These are phyloP conservation scores for Crocuta crocuta DNA, from an alignment of 2,113 vertebrate species.

Conservation along the genomic window DNA sequence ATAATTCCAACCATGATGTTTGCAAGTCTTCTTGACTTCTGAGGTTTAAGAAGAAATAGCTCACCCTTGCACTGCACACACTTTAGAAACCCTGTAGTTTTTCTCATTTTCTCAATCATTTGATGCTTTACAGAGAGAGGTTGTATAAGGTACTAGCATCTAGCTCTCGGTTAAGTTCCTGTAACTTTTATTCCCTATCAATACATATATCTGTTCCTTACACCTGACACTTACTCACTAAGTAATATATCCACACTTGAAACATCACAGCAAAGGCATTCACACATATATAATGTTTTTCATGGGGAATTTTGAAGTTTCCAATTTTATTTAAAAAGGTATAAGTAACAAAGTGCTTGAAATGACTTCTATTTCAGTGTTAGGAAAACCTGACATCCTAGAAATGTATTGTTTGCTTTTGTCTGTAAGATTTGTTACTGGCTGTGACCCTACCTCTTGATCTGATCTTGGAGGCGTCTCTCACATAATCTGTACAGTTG, in stretches of 20 bases:
- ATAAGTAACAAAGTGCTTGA: not conserved
- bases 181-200: not conserved
- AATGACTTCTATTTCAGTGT: not conserved
- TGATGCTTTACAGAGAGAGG: rapidly evolving
- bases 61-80: too few species aligned
- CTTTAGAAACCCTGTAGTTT: not conserved
- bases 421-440: not conserved
- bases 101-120: not conserved
- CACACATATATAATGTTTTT: not conserved
- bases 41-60: not conserved
- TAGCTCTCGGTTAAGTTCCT: not conserved
- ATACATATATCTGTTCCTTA: not conserved
- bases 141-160: not conserved
- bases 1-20: not conserved
- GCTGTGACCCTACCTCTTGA: not conserved
- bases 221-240: not conserved
- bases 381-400: not conserved
- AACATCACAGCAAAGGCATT: not conserved
- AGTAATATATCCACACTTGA: not conserved
- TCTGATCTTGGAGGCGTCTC: not conserved
- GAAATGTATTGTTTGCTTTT: not conserved
- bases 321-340: not conserved
- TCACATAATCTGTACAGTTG: not conserved
- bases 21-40: not conserved
- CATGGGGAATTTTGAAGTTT: not conserved